Base-by-base conservation (phyloP, 1,140 invertebrate genomes). In the Rhyzopertha dominica region DNA sequence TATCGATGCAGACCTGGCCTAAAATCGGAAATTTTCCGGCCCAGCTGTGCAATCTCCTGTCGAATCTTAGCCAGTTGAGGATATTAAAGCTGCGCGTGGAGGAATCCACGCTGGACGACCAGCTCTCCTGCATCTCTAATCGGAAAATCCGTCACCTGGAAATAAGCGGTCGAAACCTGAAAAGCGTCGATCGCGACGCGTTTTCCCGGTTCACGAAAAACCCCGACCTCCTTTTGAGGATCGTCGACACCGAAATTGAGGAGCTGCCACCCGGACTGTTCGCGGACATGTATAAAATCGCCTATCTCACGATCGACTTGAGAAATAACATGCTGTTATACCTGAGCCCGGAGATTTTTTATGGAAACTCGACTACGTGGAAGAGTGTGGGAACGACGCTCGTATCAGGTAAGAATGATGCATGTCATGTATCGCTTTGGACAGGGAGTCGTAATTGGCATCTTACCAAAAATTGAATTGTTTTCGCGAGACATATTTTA, bases 311-410 rank as follows among this genome's bases (percentile, higher is more conserved):
- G 2, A 71, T 92, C 29, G 88, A 91, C 62, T 72, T 91, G 29
- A 80, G 85, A 48, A 76, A 85, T 58, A 92, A 92, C 71, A 78
- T 84, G 68, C 79, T 91, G 51, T 79, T 81, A 36, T 81, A 81
- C 35, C 69, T 91, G 19, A 83, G 81, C 66, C 85, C 87, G 19
- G 83, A 85, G 12, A 80, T 85, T 19, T 84, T 91, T 54, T 92
- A 91, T 65, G 83, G 84, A 2, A 90, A 90, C 64, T 78, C 78
- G 42, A 81, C 82, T 3, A 83, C 82, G 19, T 90, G 86, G 87
- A 86, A 89, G 66, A 80, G 81, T 49, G 81, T 86, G 29, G 87
- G 86, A 14, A 90, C 87, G 5, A 85, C 83, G 60, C 74, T 85
- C 62, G 76, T 87, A 30, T 79, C 82, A 69, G 84, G 84, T 85